Conservation (phyloP, 2,113 vertebrate species). For the Chinchilla lanigera region DNA sequence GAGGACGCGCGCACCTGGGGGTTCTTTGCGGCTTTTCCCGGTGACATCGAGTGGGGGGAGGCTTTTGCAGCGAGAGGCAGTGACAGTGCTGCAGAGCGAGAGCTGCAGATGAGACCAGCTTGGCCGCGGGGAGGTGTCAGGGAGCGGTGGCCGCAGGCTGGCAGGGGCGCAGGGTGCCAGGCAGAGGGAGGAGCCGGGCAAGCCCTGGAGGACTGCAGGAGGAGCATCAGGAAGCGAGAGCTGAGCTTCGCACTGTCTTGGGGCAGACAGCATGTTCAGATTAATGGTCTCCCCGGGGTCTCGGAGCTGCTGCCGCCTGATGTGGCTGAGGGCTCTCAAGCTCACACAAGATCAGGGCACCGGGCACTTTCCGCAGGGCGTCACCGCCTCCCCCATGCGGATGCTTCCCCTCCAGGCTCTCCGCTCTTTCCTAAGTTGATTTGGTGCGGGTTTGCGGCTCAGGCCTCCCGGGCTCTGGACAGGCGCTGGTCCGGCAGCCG, state of each 20-base stretch:
- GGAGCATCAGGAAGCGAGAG: neutral
- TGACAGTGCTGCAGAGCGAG: constrained; percentile 27
- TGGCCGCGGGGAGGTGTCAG: neutral
- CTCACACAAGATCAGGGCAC: constrained; percentile 20
- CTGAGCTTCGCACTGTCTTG: neutral
- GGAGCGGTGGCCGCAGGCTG: neutral
- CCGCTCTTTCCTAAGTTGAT: neutral
- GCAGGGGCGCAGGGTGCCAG: constrained; percentile 32
- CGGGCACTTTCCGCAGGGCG: neutral
- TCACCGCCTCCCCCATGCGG: no score
- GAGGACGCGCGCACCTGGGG: neutral
- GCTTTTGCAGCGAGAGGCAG: constrained; percentile 33
- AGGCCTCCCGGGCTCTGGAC: neutral
- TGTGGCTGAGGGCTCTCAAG: neutral
- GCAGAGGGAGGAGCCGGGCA: neutral
- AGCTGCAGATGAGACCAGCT: neutral
- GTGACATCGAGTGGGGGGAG: neutral
- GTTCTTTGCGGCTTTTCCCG: rapidly evolving
- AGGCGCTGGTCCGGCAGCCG: neutral
- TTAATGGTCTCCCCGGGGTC: neutral
- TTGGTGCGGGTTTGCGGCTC: neutral
- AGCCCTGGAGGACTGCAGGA: neutral
- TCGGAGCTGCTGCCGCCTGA: rapidly evolving
- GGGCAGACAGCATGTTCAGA: neutral
- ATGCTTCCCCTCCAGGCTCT: neutral